phyloP scores from a whole-genome alignment of 1,140 invertebrate genomes.

The Tribolium madens region DNA sequence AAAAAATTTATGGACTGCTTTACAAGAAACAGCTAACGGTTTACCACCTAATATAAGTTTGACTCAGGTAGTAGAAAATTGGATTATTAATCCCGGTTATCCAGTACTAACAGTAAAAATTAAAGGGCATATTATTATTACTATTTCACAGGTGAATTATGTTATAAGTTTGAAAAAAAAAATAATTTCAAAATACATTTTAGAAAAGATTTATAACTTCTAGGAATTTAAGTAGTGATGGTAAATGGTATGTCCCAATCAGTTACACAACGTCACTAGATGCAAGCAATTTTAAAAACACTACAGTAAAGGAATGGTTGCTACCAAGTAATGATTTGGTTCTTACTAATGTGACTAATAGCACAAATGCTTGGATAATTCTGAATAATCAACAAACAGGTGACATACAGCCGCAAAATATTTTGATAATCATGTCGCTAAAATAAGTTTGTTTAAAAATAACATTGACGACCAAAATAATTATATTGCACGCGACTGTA shows the following conservation, averaged over 20 bases:
- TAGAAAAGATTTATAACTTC: conserved; percentile 20
- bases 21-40: conserved; percentile 38
- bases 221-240: not conserved
- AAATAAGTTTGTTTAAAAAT: too few relatives aligned
- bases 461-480: too few relatives aligned
- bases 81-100: conserved; percentile 73
- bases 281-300: conserved; percentile 67
- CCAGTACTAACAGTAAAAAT: conserved; percentile 67
- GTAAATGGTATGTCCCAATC: conserved; percentile 73
- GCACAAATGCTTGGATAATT: conserved; percentile 74
- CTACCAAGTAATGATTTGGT: conserved; percentile 45
- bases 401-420: conserved; percentile 58
- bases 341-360: conserved; percentile 63
- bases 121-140: conserved; percentile 30
- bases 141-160: conserved; percentile 51
- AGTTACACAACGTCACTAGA: conserved; percentile 68
- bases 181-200: not conserved
- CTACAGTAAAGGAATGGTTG: conserved; percentile 68
- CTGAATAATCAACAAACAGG: conserved; percentile 77
- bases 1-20: conserved; percentile 49
- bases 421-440: too few relatives aligned
- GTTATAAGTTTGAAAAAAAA: too few relatives aligned
- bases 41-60: conserved; percentile 57
- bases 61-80: conserved; percentile 71
- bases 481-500: too few relatives aligned